Base-by-base conservation (phyloP, 2,797 vertebrate genomes). In the Sebastes flavidus region DNA sequence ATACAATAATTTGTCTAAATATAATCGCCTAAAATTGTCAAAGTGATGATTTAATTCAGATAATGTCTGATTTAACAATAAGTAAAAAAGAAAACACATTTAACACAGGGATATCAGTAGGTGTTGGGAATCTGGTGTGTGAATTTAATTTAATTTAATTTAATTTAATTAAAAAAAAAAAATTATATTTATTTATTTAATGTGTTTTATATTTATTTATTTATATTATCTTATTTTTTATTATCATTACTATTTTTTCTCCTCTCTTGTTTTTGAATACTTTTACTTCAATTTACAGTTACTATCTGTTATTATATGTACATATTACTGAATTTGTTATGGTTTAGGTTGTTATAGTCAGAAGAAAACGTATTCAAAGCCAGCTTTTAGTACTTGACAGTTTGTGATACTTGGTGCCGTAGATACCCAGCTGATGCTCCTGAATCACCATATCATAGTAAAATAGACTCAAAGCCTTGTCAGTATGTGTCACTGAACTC, bases 401-500 rank as follows among this genome's bases (percentile, higher is more conserved):
- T 25, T 55, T 16, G 2, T 13, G 4, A 3, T 42, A n/a, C 8
- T 75, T 49, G 18, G 18, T 10, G 62, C 13, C 2, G 2, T 11
- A n/a, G 32, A 27, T 10, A 11, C 3, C 5, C 9, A 2, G 20
- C 5, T 13, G 1, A 34, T 55, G 6, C 11, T 6, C 38, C 24
- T 74, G 11, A 65, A 18, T 65, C 25, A 42, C 42, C 22, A 3
- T 34, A 3, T 77, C 58, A 42, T 68, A 61, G 66, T 32, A 20
- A 55, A 59, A 59, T 42, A 3, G 7, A 9, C 42, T 60, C 25
- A 16, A 22, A 42, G 30, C 22, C 55, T 71, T 80, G 62, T 85
- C 55, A 81, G 38, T 75, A 83, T 68, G 58, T 84, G 63, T 83
- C 82, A 68, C 49, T 76, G 69, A 83, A 82, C 71, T 81, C 86